These are phyloP conservation scores for Cotesia congregata DNA, from an alignment of 2,888 invertebrate species.

Conservation along the genomic window DNA sequence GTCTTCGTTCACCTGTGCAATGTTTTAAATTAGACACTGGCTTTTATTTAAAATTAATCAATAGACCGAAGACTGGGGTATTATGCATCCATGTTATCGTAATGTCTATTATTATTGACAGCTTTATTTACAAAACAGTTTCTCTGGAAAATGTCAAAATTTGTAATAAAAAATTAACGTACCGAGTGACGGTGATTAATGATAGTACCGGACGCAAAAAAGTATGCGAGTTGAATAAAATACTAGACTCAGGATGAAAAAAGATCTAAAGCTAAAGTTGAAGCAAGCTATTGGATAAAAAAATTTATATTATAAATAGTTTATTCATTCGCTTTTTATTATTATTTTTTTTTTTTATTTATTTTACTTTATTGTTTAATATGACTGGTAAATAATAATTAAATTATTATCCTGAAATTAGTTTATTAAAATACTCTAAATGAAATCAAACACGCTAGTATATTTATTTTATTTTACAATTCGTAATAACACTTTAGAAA, in stretches of 20 bases:
- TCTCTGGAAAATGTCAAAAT: conserved; percentile 1
- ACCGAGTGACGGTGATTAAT: background rate
- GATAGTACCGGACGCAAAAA: background rate
- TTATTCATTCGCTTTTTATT: background rate
- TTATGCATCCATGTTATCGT: background rate
- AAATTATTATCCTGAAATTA: background rate
- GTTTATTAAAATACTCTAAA: background rate
- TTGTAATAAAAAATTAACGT: background rate
- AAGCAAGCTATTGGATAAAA: background rate
- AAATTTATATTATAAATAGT: background rate
- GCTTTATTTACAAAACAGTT: background rate
- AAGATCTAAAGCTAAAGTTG: background rate
- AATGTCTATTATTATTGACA: background rate
- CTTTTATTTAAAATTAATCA: conserved; percentile 1
- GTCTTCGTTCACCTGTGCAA: conserved; percentile 1
- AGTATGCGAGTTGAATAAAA: background rate
- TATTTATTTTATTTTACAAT: background rate
- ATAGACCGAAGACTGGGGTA: background rate
- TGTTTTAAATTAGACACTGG: background rate
- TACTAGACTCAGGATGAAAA: background rate
- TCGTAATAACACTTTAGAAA: background rate
- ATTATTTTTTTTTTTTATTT: background rate
- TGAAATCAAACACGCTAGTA: background rate
- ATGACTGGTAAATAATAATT: background rate
- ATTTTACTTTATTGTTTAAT: background rate